Percentiles rank a stretch among this genome's conserved stretches.
Evolutionary conservation across 1,140 invertebrate species (phyloP).

Genomic region (Trichonephila clavipes): DNA sequence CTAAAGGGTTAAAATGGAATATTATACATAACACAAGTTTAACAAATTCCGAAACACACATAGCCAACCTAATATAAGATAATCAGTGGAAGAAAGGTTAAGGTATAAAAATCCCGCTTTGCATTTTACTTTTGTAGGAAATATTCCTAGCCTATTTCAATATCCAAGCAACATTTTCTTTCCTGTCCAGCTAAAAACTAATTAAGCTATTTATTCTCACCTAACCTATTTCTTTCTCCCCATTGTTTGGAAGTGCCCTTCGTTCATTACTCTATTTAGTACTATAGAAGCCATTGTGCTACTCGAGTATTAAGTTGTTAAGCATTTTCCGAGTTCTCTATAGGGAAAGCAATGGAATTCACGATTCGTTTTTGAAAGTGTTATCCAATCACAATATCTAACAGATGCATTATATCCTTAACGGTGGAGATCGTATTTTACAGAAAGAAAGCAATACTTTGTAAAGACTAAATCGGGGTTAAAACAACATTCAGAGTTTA

Average conservation of each 20-base stretch:
- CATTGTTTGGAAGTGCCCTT: conserved; percentile 38
- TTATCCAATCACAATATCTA: conserved; percentile 1
- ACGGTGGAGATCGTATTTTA: not conserved
- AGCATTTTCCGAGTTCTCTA: conserved; percentile 7
- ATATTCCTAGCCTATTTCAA: not conserved
- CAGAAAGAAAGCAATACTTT: not conserved
- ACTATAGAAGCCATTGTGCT: conserved; percentile 14
- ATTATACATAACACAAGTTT: too few species aligned
- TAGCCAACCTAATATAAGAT: too few species aligned
- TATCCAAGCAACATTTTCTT: conserved; percentile 25
- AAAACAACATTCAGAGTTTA: not conserved
- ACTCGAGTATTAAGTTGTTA: conserved; percentile 36
- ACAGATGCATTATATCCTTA: not conserved
- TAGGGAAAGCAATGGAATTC: not conserved
- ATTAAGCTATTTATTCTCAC: conserved; percentile 66
- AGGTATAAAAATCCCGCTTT: not conserved
- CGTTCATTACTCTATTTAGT: conserved; percentile 24
- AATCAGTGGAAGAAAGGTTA: not conserved
- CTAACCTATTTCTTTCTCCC: conserved; percentile 52
- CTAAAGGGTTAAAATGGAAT: too few species aligned
- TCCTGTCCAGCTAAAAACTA: conserved; percentile 32
- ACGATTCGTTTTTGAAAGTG: not conserved
- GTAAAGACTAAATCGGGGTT: not conserved
- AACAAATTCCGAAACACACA: too few species aligned
- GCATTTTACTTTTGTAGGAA: not conserved